phyloP scores from a whole-genome alignment of 2,797 vertebrate species.

The Silurus aristotelis region DNA sequence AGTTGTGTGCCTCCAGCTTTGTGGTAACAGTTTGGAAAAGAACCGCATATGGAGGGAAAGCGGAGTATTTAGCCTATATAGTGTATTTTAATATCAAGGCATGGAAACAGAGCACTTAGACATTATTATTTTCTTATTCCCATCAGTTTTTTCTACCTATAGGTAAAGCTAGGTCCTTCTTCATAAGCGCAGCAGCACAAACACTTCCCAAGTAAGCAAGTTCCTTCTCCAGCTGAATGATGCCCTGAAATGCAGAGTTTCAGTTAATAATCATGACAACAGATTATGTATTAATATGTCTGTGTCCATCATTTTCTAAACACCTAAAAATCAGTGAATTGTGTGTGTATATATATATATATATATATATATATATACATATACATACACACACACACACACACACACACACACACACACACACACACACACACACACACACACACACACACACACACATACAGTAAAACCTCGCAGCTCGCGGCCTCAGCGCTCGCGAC shows the following conservation, averaged over 20 bases:
- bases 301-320: background rate
- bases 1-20: too few species aligned
- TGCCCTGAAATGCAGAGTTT: conserved; percentile 80
- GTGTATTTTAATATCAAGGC: background rate
- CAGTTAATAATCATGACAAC: background rate
- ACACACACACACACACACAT: too few species aligned
- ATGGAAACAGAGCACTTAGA: background rate
- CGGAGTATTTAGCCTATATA: too few species aligned
- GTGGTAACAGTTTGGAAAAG: too few species aligned
- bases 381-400: background rate
- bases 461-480: too few species aligned
- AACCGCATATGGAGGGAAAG: too few species aligned
- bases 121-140: background rate
- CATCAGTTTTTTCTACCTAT: conserved; percentile 77
- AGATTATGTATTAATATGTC: background rate
- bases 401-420: too few species aligned
- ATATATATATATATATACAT: background rate
- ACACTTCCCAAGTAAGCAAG: conserved; percentile 93
- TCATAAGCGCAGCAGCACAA: conserved; percentile 98
- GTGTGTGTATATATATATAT: background rate
- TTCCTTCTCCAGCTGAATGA: conserved; percentile 97
- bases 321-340: background rate
- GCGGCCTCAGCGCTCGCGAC: too few species aligned
- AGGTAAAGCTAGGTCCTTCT: conserved; percentile 95
- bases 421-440: background rate